Conservation (phyloP, 1,140 invertebrate genomes). For the Scaptomyza pallida region DNA sequence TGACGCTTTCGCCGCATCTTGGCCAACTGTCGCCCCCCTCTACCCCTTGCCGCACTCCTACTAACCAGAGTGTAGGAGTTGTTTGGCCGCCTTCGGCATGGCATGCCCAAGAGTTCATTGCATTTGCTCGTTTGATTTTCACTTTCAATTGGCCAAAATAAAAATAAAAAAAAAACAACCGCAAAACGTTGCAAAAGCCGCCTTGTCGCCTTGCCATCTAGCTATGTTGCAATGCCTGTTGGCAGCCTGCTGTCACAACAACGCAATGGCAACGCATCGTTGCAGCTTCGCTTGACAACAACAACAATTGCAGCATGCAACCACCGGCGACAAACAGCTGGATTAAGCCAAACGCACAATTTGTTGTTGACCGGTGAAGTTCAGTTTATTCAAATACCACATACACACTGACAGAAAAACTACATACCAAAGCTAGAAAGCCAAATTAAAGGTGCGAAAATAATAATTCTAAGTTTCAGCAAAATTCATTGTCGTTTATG, state of each 20-base stretch:
- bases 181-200: slow-evolving; percentile 7
- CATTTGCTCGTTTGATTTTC: slow-evolving; percentile 42
- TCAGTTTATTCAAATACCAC: slow-evolving; percentile 4
- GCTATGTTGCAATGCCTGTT: too few species aligned
- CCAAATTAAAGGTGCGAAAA: too few species aligned
- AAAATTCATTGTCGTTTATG: too few species aligned
- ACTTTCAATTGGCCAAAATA: slow-evolving; percentile 53
- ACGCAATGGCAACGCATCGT: slow-evolving; percentile 14
- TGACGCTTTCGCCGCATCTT: slow-evolving; percentile 33
- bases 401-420: not conserved
- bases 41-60: too few species aligned
- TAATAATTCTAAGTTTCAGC: too few species aligned
- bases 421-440: too few species aligned
- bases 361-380: slow-evolving; percentile 28
- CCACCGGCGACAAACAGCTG: not conserved
- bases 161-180: too few species aligned
- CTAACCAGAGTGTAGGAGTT: slow-evolving; percentile 28
- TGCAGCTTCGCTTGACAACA: not conserved
- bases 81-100: slow-evolving; percentile 34
- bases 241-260: slow-evolving; percentile 45
- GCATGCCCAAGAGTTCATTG: slow-evolving; percentile 50
- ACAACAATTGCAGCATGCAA: not conserved
- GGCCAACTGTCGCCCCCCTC: not conserved
- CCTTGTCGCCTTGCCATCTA: not conserved
- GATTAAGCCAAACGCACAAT: not conserved